These are phyloP conservation scores for Oxyruncus cristatus DNA, from an alignment of 2,113 vertebrate genomes.

Conservation along the genomic window DNA sequence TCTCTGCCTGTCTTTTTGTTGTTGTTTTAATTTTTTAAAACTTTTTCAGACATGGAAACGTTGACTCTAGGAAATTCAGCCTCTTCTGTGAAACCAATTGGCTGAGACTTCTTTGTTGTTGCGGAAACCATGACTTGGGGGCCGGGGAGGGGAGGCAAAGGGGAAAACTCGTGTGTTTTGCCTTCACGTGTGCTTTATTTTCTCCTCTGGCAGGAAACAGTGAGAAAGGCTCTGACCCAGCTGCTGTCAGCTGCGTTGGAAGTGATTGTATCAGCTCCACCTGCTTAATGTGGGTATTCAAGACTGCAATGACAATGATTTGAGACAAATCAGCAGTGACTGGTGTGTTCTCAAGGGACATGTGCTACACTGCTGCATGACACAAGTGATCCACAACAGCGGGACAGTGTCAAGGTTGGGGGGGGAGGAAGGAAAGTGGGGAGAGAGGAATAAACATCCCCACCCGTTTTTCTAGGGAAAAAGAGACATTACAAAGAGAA, in stretches of 20 bases:
- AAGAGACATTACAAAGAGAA: background rate
- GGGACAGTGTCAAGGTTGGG: background rate
- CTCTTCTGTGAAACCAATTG: slow-evolving; percentile 9
- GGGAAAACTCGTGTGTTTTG: background rate
- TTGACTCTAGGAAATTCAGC: slow-evolving; percentile 49
- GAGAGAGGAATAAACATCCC: background rate
- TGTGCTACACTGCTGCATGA: background rate
- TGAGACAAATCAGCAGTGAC: slow-evolving; percentile 32
- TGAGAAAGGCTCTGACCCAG: slow-evolving; percentile 29
- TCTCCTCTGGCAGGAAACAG: slow-evolving; percentile 38
- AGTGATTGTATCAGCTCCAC: slow-evolving; percentile 30
- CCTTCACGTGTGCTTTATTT: background rate
- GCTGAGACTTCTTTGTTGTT: slow-evolving; percentile 22
- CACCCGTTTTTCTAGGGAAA: background rate
- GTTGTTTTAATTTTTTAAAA: background rate
- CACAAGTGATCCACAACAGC: background rate
- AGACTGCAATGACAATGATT: slow-evolving; percentile 46
- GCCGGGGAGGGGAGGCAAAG: background rate
- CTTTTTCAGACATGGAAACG: slow-evolving; percentile 24
- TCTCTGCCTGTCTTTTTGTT: background rate
- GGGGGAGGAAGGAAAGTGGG: background rate
- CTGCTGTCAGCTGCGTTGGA: background rate
- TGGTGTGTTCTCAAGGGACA: background rate
- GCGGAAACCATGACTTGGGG: slow-evolving; percentile 17
- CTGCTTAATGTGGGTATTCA: slow-evolving; percentile 40